Base-by-base conservation (phyloP, 2,888 invertebrate genomes). In the Thelaira solivaga region DNA sequence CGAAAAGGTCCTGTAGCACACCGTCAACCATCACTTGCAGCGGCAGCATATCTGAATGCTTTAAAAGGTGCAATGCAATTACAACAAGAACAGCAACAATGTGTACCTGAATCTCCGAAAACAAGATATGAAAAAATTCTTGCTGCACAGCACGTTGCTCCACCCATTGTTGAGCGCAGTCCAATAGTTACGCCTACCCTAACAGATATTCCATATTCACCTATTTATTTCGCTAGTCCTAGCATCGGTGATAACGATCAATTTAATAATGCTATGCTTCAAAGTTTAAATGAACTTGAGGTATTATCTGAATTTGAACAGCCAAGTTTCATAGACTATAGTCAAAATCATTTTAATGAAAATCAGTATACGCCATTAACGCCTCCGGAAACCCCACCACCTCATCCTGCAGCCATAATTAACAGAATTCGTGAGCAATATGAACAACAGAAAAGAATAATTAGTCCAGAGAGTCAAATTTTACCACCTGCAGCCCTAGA, bases 191-290 rank as follows among this genome's bases (percentile, higher is more conserved):
- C 31, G 13, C 47, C 69, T 6, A 1, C 13, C 6, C 5, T 3
- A 22, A 69, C 26, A 10, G 69, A 62, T 8, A 51, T 64, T 53
- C 13, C n/a, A 3, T 73, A 69, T 26, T 43, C 62, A 16, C 77
- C 77, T 1, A 4, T 78, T 24, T 45, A 11, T 7, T 45, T 73
- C n/a, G 36, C 8, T 18, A 77, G 73, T 59, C 77, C 77, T 4
- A 11, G 36, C 2, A 7, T 11, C 5, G 16, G 18, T n/a, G 51
- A 53, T 5, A 31, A 13, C 2, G 6, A 53, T 0, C 18, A 24
- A 49, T 57, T 68, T 10, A 20, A 62, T 29, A 11, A 16, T 10
- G 22, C 31, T 2, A 26, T 8, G 29, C 51, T 72, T 49, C 47
- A 53, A 61, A 18, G 31, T 8, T 6, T 73, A 2, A 16, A 55